Base-by-base conservation (phyloP, 1,140 invertebrate species). In the Catajapyx aquilonaris region DNA sequence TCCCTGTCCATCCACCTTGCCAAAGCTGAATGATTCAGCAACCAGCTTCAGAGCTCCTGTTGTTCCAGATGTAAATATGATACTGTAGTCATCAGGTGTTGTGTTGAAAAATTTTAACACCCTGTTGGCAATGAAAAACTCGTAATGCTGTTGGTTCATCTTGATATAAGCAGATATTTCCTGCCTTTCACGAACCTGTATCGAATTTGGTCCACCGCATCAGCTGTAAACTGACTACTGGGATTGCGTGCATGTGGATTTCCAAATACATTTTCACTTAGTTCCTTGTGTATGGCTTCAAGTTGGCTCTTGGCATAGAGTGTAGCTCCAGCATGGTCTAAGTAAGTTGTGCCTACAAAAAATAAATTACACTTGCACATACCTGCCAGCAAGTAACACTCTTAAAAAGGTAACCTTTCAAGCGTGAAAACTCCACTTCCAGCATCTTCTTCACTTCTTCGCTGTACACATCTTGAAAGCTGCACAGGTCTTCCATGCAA, bases 31-130 rank as follows among this genome's bases (percentile, higher is more conserved):
- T 44, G 66, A 64, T 54, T 95, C 86, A 2, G 75, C 78, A 9
- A 93, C 55, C 34, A 81, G 46, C 64, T 88, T 88, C 4, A 95
- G 51, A 1, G 80, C 68, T 11, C 68, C 71, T 20, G 88, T 94
- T 15, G 87, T 74, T 11, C 87, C 84, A 1, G 77, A 76, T 28
- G 88, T 95, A 48, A 96, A 97, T 44, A 96, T 71, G 2, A 95
- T 64, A 46, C 65, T 68, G 53, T 95, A 95, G 35, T 84, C 73
- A 16, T 81, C 69, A 0, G 66, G 48, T 41, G 66, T 69, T 30
- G 85, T 81, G 42, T 88, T 75, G 46, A 95, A 94, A 54, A 83
- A 73, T 23, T 75, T 60, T 16, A 95, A 58, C 43, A 94, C 65
- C 50, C 81, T 86, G 45, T 45, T 56, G 55, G 41, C 47, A 44